A percentile compares a stretch with the other conserved stretches of the same genome.
Evolutionary conservation across 2,113 vertebrate genomes (phyloP).

Genomic region (Cyanoramphus novaezelandiae): DNA sequence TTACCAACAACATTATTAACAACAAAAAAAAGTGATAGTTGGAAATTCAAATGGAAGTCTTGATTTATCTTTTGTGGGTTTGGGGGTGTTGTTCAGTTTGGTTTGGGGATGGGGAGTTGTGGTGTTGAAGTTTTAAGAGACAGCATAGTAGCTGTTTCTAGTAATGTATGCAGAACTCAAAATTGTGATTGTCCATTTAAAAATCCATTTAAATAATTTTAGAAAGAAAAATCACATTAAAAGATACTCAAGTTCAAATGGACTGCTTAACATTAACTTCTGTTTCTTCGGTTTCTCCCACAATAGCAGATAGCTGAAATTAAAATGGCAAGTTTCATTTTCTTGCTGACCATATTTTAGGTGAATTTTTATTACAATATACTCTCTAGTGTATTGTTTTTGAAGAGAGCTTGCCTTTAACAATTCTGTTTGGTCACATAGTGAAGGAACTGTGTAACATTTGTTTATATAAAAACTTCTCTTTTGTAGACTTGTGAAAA

Average conservation of each 20-base stretch:
- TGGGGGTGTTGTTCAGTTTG: not conserved
- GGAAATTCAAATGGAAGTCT: not conserved
- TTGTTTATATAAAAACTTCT: not conserved
- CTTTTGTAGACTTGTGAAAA: constrained; percentile 73
- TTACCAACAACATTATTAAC: not conserved
- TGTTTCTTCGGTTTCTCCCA: not conserved
- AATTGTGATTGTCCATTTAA: not conserved
- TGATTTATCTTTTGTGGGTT: not conserved
- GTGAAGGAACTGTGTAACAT: not conserved
- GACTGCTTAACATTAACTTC: not conserved
- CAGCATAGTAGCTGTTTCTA: not conserved
- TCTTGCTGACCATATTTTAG: not conserved
- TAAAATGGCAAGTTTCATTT: not conserved
- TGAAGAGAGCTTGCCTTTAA: not conserved
- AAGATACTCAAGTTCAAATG: not conserved
- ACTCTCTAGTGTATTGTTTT: not conserved
- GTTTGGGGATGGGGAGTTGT: not conserved
- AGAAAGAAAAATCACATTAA: not conserved
- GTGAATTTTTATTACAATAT: not conserved
- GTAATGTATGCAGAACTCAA: not conserved
- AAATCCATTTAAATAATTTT: not conserved
- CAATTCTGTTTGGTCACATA: not conserved
- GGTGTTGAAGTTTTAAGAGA: not conserved
- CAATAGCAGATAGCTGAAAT: not conserved
- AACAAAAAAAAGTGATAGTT: not conserved